These are phyloP conservation scores for Picathartes gymnocephalus DNA, from an alignment of 2,113 vertebrate species.

Conservation along the genomic window DNA sequence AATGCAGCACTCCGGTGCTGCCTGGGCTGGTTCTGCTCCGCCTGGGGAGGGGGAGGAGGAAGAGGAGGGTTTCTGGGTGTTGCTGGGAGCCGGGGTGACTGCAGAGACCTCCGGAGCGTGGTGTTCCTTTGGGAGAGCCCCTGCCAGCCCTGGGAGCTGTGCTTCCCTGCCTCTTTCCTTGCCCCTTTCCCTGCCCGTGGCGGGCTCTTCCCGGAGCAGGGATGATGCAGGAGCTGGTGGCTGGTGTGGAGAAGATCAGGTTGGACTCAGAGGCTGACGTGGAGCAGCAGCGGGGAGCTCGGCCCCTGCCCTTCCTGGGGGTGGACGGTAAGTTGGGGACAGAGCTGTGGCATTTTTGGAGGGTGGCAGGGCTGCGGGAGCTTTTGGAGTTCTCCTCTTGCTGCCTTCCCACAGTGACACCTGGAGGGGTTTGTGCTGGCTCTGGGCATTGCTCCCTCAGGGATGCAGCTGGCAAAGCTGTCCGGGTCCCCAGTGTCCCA, in stretches of 20 bases:
- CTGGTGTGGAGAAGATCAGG: background rate
- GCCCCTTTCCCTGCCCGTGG: background rate
- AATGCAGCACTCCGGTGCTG: background rate
- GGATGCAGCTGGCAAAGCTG: background rate
- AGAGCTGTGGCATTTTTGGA: background rate
- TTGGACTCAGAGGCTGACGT: constrained; percentile 34
- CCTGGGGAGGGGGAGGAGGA: background rate
- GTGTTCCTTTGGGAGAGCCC: background rate
- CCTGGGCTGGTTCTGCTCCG: background rate
- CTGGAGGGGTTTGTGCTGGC: background rate
- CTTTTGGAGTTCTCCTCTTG: background rate
- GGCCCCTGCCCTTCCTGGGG: constrained; percentile 10
- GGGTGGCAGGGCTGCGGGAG: background rate
- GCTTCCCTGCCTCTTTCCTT: background rate
- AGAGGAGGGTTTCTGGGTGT: background rate
- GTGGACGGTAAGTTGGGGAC: constrained; percentile 47
- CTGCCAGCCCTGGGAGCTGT: background rate
- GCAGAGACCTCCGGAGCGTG: background rate
- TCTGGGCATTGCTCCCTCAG: rapidly evolving
- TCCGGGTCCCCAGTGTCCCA: rapidly evolving
- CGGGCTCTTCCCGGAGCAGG: rapidly evolving
- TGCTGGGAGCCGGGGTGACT: background rate
- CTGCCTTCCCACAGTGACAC: background rate
- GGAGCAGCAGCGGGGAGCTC: background rate
- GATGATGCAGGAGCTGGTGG: constrained; percentile 55